phyloP scores from a whole-genome alignment of 2,113 vertebrate genomes.

The Fregata magnificens region DNA sequence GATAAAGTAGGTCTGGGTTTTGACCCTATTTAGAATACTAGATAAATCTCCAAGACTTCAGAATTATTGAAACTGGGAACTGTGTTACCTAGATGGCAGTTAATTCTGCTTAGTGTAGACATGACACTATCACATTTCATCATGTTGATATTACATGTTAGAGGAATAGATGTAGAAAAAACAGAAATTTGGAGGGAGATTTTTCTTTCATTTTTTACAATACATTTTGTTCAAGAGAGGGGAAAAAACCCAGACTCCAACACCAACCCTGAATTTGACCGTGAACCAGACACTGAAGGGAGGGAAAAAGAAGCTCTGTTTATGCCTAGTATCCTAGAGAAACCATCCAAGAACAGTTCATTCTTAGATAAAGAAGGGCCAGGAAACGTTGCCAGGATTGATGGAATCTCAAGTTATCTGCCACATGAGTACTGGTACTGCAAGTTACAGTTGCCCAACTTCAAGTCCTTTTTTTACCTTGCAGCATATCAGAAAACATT shows the following conservation, averaged over 20 bases:
- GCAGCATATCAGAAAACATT: background rate
- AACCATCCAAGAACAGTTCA: conserved; percentile 1
- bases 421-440: background rate
- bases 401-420: background rate
- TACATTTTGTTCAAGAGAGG: background rate
- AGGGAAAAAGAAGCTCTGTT: background rate
- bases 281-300: background rate
- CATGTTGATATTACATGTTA: background rate
- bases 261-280: background rate
- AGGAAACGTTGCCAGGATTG: background rate
- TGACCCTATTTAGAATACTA: background rate
- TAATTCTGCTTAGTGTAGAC: background rate
- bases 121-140: background rate
- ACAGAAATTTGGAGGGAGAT: background rate
- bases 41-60: background rate
- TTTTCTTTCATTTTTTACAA: background rate
- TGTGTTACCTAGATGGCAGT: background rate
- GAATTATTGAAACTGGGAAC: background rate
- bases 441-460: background rate
- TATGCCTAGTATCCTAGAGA: background rate
- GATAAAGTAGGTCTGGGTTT: background rate
- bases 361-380: background rate
- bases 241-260: background rate
- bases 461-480: background rate
- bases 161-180: background rate